phyloP scores from a whole-genome alignment of 2,113 vertebrate genomes.

The Stictonetta naevosa region DNA sequence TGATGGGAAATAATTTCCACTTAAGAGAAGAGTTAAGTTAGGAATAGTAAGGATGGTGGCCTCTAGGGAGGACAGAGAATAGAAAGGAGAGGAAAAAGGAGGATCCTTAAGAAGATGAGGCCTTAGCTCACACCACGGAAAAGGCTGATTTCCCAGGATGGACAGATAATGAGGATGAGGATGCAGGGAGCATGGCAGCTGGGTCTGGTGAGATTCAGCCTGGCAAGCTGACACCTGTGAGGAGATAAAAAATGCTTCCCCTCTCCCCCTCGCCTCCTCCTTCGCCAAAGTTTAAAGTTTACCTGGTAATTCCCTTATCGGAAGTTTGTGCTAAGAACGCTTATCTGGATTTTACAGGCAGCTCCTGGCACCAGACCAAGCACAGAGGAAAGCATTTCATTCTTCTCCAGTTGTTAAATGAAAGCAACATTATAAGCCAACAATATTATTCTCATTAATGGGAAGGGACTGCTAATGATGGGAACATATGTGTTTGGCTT shows the following conservation, averaged over 20 bases:
- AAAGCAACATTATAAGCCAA: constrained; percentile 15
- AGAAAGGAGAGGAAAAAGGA: neutral
- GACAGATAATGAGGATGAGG: neutral
- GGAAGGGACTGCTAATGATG: constrained; percentile 66
- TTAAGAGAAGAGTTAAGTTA: neutral
- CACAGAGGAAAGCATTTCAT: constrained; percentile 18
- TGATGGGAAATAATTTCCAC: neutral
- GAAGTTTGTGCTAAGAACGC: constrained; percentile 33
- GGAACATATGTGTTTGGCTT: constrained; percentile 23
- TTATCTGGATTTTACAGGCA: constrained; percentile 75
- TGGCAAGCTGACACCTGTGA: neutral
- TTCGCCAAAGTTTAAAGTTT: constrained; percentile 40
- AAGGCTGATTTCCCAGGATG: neutral
- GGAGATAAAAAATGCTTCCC: neutral
- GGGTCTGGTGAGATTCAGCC: neutral
- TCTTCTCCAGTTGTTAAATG: constrained; percentile 28
- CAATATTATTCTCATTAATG: constrained; percentile 42
- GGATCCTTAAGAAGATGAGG: neutral
- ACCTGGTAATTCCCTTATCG: constrained; percentile 65
- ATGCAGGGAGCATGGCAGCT: neutral
- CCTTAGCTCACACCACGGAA: neutral
- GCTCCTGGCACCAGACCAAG: constrained; percentile 56
- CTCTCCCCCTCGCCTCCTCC: neutral
- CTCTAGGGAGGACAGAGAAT: neutral
- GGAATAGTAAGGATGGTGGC: neutral